Evolutionary conservation across 1,140 invertebrate species (phyloP).

Genomic region (Tetramorium parvispinum): DNA sequence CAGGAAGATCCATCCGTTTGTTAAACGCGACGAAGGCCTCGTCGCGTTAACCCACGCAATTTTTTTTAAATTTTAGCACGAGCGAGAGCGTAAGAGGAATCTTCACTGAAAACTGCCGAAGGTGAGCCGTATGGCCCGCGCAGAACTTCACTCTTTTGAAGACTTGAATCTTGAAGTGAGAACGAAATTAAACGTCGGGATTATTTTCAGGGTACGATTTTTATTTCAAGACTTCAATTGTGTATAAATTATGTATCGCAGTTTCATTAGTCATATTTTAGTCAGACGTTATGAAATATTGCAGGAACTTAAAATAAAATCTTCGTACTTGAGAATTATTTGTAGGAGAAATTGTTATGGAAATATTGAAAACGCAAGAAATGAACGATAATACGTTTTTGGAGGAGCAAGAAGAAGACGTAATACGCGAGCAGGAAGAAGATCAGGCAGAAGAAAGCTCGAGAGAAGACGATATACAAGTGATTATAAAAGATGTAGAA

Average conservation of each 20-base stretch:
- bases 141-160: not conserved
- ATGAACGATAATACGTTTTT: not conserved
- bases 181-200: not conserved
- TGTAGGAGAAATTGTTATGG: no score
- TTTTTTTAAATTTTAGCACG: constrained; percentile 56
- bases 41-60: constrained; percentile 60
- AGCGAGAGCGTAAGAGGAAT: not conserved
- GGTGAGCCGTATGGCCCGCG: not conserved
- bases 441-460: not conserved
- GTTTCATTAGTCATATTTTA: not conserved
- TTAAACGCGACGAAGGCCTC: constrained; percentile 74
- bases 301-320: constrained; percentile 6
- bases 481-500: not conserved
- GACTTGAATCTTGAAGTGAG: not conserved
- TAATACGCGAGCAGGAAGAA: not conserved
- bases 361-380: constrained; percentile 1
- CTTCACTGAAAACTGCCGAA: not conserved
- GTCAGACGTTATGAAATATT: not conserved
- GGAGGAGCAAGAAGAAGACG: not conserved
- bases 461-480: not conserved
- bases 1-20: constrained; percentile 81
- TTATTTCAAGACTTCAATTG: not conserved
- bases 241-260: no score
- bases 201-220: not conserved
- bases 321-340: not conserved